These are phyloP conservation scores for Mantis religiosa DNA, from an alignment of 2,888 invertebrate genomes.

Conservation along the genomic window DNA sequence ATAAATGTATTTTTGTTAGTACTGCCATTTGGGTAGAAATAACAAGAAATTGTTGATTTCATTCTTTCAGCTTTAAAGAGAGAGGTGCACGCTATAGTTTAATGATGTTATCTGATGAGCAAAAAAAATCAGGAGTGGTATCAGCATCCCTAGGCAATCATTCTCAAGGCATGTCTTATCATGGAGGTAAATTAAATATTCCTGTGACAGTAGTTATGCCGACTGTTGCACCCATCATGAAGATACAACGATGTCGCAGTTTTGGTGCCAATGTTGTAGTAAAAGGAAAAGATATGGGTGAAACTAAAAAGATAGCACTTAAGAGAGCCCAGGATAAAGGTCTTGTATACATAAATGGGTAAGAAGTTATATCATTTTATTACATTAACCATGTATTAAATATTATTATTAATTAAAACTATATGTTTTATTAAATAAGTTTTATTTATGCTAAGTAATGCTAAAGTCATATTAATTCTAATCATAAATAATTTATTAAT, in stretches of 20 bases:
- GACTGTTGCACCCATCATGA: conserved; percentile 54
- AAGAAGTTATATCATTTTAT: not conserved
- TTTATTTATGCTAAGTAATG: too few species aligned
- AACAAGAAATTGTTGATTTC: not conserved
- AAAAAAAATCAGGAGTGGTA: conserved; percentile 45
- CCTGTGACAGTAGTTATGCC: conserved; percentile 56
- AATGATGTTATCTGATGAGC: conserved; percentile 44
- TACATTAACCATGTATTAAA: too few species aligned
- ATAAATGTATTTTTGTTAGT: not conserved
- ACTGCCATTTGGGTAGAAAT: not conserved
- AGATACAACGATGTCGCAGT: conserved; percentile 47
- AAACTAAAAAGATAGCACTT: conserved; percentile 40
- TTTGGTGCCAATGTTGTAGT: conserved; percentile 52
- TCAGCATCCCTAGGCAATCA: conserved; percentile 57
- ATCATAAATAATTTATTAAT: too few species aligned
- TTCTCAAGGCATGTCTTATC: conserved; percentile 53
- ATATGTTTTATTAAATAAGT: too few species aligned
- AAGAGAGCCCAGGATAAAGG: conserved; percentile 37
- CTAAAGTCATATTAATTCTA: too few species aligned
- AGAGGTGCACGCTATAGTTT: conserved; percentile 52
- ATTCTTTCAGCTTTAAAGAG: conserved; percentile 50
- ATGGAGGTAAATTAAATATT: conserved; percentile 47
- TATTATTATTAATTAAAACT: too few species aligned
- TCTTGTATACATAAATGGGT: conserved; percentile 51
- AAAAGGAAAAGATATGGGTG: conserved; percentile 45